These are phyloP conservation scores for Corythornis cristatus DNA, from an alignment of 2,113 vertebrate species.

Conservation along the genomic window DNA sequence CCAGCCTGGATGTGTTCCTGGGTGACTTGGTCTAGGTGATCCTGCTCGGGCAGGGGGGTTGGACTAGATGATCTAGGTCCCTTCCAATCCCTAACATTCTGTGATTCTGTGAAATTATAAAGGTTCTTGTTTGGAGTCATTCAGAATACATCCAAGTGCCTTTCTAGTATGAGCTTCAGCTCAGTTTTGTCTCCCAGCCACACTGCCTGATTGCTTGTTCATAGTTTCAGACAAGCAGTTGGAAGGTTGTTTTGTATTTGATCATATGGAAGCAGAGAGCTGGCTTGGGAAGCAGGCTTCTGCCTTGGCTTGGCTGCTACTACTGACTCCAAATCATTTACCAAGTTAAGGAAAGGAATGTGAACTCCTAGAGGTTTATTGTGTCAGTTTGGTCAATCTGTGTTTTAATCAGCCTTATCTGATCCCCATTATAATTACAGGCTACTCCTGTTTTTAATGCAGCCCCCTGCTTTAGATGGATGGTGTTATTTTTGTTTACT, in stretches of 20 bases:
- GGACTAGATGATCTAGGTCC: too few relatives aligned
- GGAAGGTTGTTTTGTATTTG: background rate
- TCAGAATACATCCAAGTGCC: background rate
- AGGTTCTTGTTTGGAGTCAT: background rate
- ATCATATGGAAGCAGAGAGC: background rate
- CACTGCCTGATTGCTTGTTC: background rate
- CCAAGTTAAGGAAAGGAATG: background rate
- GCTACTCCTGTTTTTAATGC: background rate
- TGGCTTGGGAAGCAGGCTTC: background rate
- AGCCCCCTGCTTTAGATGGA: background rate
- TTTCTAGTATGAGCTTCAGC: background rate
- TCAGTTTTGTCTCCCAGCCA: background rate
- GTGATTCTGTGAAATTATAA: background rate
- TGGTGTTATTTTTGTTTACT: constrained; percentile 1
- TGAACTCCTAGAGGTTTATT: background rate
- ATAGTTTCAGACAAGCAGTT: background rate
- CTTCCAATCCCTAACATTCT: too few relatives aligned
- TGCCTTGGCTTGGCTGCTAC: background rate
- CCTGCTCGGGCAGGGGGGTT: too few relatives aligned
- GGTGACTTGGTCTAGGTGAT: too few relatives aligned
- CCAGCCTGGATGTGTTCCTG: too few relatives aligned
- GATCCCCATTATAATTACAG: background rate
- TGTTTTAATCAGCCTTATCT: background rate
- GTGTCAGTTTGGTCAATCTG: background rate
- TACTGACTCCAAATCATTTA: background rate